Percentiles rank a stretch among this genome's conserved stretches.
Evolutionary conservation across 2,797 vertebrate genomes (phyloP).

Genomic region (Melanotaenia parkinsoni): DNA sequence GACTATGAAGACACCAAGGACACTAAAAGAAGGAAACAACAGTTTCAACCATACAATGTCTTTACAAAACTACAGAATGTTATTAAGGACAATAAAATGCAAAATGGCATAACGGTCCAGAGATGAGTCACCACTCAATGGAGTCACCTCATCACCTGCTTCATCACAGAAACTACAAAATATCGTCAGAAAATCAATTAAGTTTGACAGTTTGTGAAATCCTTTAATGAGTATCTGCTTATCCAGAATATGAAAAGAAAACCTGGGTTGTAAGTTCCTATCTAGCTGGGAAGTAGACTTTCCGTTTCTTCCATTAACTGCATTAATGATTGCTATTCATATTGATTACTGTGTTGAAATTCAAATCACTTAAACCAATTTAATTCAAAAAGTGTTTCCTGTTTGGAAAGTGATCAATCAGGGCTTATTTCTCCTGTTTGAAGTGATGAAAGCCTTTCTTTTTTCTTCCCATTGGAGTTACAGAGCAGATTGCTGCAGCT

Average conservation of each 20-base stretch:
- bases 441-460: neutral
- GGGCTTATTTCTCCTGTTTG: neutral
- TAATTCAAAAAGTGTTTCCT: neutral
- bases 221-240: neutral
- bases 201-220: no score
- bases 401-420: slow-evolving; percentile 4
- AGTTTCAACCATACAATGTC: no score
- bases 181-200: no score
- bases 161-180: no score
- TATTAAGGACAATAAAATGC: no score
- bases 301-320: neutral
- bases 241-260: neutral
- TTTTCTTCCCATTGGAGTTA: slow-evolving; percentile 1
- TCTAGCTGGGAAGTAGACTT: neutral
- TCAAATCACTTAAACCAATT: neutral
- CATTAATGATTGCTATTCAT: slow-evolving; percentile 4
- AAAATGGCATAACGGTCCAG: no score
- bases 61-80: no score
- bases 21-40: no score
- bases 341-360: neutral
- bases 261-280: neutral
- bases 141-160: no score
- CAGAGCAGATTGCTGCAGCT: neutral
- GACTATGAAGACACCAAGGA: no score
- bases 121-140: no score